Evolutionary conservation across 2,888 invertebrate species (phyloP).

Genomic region (Antitype chi): DNA sequence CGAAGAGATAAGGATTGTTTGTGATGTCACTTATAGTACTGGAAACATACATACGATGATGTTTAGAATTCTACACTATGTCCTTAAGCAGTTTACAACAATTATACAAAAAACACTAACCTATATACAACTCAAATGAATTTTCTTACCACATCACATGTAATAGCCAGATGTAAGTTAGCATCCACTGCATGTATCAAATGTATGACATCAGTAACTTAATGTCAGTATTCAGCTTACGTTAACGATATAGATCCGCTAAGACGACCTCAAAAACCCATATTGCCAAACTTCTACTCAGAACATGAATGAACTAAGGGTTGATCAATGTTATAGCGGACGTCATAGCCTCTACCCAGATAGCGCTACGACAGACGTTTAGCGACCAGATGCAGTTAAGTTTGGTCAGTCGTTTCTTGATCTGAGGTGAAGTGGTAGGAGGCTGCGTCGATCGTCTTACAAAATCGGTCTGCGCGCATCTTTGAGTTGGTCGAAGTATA

Average conservation of each 20-base stretch:
- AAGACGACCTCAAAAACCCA: conserved; percentile 84
- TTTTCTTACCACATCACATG: conserved; percentile 7
- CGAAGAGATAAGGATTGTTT: neutral
- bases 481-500: conserved; percentile 89
- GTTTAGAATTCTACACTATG: neutral
- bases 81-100: neutral
- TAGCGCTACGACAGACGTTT: conserved; percentile 42
- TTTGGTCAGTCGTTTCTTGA: conserved; percentile 55
- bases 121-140: neutral
- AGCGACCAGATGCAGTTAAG: conserved; percentile 54
- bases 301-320: conserved; percentile 87
- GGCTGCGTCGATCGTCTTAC: conserved; percentile 86
- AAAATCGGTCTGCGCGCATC: conserved; percentile 87
- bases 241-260: conserved; percentile 80
- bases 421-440: conserved; percentile 79
- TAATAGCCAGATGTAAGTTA: conserved; percentile 13
- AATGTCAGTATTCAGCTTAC: conserved; percentile 58
- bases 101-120: neutral
- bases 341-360: conserved; percentile 84
- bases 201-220: conserved; percentile 54
- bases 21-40: neutral
- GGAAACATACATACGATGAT: neutral
- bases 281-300: conserved; percentile 84
- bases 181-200: conserved; percentile 50
- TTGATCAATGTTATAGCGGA: conserved; percentile 85